Conservation (phyloP, 2,888 invertebrate species). For the Acheta domesticus region DNA sequence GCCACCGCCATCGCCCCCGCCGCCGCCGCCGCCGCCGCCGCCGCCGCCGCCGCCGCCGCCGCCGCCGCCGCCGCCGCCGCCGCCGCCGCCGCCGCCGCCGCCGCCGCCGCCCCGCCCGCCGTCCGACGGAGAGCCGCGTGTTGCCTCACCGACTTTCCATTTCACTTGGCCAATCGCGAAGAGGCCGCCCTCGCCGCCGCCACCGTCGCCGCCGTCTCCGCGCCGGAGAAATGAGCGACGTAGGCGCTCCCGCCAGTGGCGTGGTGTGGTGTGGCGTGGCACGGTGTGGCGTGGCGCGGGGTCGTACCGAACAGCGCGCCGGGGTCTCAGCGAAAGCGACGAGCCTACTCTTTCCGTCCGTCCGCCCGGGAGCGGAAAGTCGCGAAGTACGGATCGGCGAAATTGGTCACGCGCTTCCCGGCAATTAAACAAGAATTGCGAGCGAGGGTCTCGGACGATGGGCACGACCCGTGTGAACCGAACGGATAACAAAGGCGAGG, state of each 20-base stretch:
- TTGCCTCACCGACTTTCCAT: constrained; percentile 11
- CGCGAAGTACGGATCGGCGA: no score
- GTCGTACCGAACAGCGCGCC: no score
- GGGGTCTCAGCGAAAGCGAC: no score
- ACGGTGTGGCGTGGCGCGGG: no score
- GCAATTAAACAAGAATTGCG: no score
- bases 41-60: background rate
- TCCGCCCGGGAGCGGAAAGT: no score
- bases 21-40: background rate
- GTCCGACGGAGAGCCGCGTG: background rate
- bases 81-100: background rate
- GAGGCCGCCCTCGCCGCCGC: constrained; percentile 1
- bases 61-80: background rate
- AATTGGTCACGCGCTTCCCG: no score
- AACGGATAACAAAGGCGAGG: no score
- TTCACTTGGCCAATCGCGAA: background rate
- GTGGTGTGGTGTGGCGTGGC: no score
- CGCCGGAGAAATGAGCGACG: background rate
- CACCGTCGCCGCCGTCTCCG: background rate
- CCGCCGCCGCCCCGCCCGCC: background rate
- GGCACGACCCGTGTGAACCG: no score
- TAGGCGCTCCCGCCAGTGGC: background rate
- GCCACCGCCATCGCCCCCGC: background rate
- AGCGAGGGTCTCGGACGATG: no score
- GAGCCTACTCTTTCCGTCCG: no score